A percentile compares a stretch with the other conserved stretches of the same genome.
phyloP scores from a whole-genome alignment of 2,113 vertebrate genomes.

The Podilymbus podiceps region DNA sequence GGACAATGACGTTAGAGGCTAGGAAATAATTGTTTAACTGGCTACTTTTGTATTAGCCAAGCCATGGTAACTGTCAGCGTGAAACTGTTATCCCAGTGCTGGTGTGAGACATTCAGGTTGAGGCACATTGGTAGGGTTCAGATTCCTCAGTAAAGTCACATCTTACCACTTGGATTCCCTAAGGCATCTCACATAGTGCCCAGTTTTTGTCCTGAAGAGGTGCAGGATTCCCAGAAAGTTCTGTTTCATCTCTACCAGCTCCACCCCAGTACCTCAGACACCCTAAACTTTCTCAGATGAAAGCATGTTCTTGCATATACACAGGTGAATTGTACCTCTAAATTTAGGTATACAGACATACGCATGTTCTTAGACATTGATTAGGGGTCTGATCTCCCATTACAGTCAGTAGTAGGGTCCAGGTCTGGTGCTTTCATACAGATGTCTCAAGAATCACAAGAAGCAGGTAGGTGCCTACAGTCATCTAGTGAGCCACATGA shows the following conservation, averaged over 20 bases:
- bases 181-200: not conserved
- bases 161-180: not conserved
- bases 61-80: not conserved
- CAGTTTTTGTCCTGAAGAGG: not conserved
- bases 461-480: not conserved
- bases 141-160: not conserved
- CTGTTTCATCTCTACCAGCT: not conserved
- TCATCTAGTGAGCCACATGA: not conserved
- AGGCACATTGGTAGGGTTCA: not conserved
- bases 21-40: not conserved
- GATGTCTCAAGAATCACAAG: not conserved
- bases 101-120: not conserved
- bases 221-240: not conserved
- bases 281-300: not conserved
- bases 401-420: not conserved
- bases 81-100: not conserved
- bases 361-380: not conserved
- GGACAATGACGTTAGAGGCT: not conserved
- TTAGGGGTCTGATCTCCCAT: not conserved
- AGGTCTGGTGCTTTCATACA: not conserved
- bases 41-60: not conserved
- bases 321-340: not conserved
- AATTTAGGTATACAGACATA: not conserved
- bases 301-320: not conserved
- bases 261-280: not conserved